Evolutionary conservation across 2,888 invertebrate species (phyloP), one percentile per base, ranked within the genome.

Genomic region (Acleris holmiana): DNA sequence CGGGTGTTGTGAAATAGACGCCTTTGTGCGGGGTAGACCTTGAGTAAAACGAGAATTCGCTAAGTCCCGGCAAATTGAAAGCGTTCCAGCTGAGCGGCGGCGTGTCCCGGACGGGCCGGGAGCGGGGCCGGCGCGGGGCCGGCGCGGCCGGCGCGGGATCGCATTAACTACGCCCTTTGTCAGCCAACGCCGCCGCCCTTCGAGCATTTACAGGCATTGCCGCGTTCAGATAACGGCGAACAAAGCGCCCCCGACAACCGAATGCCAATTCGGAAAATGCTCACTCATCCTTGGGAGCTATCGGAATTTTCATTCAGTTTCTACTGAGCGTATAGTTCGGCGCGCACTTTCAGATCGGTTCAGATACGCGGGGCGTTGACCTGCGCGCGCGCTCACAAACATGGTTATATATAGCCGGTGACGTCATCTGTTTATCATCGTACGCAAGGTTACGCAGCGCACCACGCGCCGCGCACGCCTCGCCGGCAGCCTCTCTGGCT

Each of bases 361-460:
- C 70, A 79, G 83, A 80, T 84, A 82, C 76, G 74, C 71, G 73
- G 86, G 79, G 74, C 89, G 77, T 84, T 79, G 88, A 89, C 86
- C 88, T 76, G 83, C 85, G 88, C 85, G 76, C 82, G 85, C 87
- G 88, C 84, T 73, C 73, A 77, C 80, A 82, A 83, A 82, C 86
- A 79, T 76, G 84, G 80, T 73, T 89, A 89, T 84, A 89, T 85
- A 89, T 89, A 86, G 82, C 75, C 64, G 56, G 79, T 90, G 89
- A 90, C 90, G 91, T 91, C 89, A 91, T 84, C 82, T 91, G 91
- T 91, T 91, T 90, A 90, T 87, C 89, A 84, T 82, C 80, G 86
- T 86, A 88, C 86, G 88, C 91, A 91, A 91, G 91, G 91, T 90
- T 91, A 90, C 89, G 71, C 44, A 41, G 44, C 58, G 59, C 25